phyloP scores from a whole-genome alignment of 2,113 vertebrate species.

The Numenius arquata region DNA sequence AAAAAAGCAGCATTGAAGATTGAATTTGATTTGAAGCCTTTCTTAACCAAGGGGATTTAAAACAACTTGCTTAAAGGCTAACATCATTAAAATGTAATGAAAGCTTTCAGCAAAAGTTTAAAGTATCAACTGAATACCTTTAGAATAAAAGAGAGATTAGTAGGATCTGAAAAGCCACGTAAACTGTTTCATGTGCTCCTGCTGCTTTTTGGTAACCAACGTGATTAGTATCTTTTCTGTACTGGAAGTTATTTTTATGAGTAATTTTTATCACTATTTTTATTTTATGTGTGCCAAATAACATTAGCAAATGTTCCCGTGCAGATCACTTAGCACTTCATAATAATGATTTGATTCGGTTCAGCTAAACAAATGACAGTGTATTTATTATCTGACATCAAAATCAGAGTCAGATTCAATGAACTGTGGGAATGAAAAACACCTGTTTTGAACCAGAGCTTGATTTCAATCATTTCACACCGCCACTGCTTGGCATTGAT shows the following conservation, averaged over 20 bases:
- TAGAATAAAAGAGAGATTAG: not conserved
- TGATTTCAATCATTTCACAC: not conserved
- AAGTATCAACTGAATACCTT: not conserved
- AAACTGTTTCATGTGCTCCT: not conserved
- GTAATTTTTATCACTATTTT: not conserved
- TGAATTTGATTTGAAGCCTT: not conserved
- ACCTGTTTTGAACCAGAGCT: not conserved
- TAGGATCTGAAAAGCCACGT: not conserved
- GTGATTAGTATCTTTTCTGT: not conserved
- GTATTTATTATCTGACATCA: not conserved
- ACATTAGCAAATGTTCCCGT: not conserved
- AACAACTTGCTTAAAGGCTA: not conserved
- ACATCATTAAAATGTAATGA: not conserved
- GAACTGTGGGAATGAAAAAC: not conserved
- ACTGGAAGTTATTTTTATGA: not conserved
- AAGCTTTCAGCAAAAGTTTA: slow-evolving; percentile 1
- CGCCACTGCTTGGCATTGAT: not conserved
- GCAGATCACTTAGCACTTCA: not conserved
- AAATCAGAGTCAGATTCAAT: not conserved
- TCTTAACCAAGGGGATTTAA: not conserved
- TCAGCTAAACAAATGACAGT: not conserved
- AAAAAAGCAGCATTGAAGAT: not conserved
- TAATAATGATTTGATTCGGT: not conserved
- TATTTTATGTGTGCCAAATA: not conserved
- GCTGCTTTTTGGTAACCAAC: not conserved